Conservation (phyloP, 2,888 invertebrate species). For the Coelinius sp. region DNA sequence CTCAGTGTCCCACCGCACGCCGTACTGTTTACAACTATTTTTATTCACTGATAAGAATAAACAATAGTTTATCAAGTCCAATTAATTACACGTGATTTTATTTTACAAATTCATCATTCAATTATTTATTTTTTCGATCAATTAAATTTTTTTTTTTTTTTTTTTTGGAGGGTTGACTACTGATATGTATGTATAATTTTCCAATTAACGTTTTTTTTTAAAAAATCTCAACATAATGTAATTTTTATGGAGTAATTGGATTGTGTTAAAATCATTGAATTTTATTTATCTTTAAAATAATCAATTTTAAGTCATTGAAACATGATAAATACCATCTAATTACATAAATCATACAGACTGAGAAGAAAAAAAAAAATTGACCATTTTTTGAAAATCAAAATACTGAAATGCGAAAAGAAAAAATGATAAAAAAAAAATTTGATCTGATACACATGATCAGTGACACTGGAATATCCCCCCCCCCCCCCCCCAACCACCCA, state of each 20-base stretch:
- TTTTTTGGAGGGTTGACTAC: background rate
- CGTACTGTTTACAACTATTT: slow-evolving; percentile 64
- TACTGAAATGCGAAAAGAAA: background rate
- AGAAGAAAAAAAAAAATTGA: background rate
- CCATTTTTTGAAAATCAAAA: background rate
- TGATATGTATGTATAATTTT: background rate
- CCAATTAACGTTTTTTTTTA: background rate
- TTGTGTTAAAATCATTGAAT: too few species aligned
- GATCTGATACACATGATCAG: slow-evolving; percentile 8
- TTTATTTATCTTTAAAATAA: too few species aligned
- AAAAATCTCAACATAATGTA: too few species aligned
- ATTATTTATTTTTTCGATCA: background rate
- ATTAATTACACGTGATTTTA: background rate
- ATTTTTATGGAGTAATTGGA: too few species aligned
- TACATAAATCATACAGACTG: too few species aligned
- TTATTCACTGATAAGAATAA: slow-evolving; percentile 48
- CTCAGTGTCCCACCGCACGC: slow-evolving; percentile 69
- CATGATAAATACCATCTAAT: too few species aligned
- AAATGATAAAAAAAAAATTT: background rate
- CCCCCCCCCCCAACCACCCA: background rate
- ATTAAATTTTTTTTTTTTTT: background rate
- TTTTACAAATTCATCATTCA: too few species aligned
- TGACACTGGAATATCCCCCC: slow-evolving; percentile 4
- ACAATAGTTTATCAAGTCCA: background rate
- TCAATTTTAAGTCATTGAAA: too few species aligned